Evolutionary conservation across 2,888 invertebrate genomes (phyloP).

Genomic region (Synanthedon tipuliformis): DNA sequence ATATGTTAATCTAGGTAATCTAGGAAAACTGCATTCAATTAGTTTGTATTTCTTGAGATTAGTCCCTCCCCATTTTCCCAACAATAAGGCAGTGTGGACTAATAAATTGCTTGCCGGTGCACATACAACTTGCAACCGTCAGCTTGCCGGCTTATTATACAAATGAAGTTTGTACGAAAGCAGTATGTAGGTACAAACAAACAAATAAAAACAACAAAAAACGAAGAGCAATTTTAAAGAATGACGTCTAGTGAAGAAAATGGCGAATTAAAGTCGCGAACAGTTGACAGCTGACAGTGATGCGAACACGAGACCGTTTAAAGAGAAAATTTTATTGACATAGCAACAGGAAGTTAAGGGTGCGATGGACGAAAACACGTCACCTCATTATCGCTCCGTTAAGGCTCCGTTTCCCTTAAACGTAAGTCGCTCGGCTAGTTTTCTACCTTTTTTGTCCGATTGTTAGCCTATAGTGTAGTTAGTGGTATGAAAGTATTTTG

Average conservation of each 20-base stretch:
- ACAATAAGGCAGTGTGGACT: too few relatives aligned
- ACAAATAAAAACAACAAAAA: too few relatives aligned
- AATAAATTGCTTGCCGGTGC: too few relatives aligned
- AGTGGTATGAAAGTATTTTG: neutral
- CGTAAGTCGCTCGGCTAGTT: constrained; percentile 5
- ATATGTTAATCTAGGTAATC: too few relatives aligned
- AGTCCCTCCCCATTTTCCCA: too few relatives aligned
- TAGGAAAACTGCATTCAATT: too few relatives aligned
- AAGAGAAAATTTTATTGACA: constrained; percentile 1
- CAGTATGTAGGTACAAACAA: too few relatives aligned
- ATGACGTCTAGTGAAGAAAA: neutral
- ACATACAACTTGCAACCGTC: too few relatives aligned
- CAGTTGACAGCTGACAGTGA: constrained; percentile 1
- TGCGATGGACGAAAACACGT: constrained; percentile 8
- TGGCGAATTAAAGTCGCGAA: constrained; percentile 3
- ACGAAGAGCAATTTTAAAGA: too few relatives aligned
- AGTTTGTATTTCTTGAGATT: too few relatives aligned
- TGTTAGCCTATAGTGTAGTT: neutral
- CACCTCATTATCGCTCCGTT: constrained; percentile 16
- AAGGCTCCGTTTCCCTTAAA: constrained; percentile 15
- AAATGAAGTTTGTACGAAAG: too few relatives aligned
- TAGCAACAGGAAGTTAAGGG: neutral
- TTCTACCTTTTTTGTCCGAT: neutral
- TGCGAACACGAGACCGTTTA: neutral
- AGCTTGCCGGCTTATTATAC: too few relatives aligned